Evolutionary conservation across 2,113 vertebrate genomes (phyloP).

Genomic region (Geothlypis trichas): DNA sequence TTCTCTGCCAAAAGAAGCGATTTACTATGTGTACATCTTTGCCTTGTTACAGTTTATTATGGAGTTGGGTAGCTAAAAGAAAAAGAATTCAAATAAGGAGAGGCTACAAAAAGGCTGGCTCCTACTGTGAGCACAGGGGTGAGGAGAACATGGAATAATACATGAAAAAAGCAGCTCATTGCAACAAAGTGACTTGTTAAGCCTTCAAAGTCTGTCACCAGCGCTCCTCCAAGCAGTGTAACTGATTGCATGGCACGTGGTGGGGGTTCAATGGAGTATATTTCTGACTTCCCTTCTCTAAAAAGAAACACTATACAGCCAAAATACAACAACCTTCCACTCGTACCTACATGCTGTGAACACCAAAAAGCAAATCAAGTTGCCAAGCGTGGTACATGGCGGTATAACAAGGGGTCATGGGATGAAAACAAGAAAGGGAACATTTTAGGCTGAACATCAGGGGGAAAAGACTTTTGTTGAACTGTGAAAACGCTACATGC

Average conservation of each 20-base stretch:
- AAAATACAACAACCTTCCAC: constrained; percentile 40
- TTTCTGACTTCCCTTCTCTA: constrained; percentile 31
- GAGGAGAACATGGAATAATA: constrained; percentile 31
- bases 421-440: constrained; percentile 44
- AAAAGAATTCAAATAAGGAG: constrained; percentile 49
- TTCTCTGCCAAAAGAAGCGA: not conserved
- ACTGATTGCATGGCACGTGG: not conserved
- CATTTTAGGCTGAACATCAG: constrained; percentile 22
- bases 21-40: constrained; percentile 7
- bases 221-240: constrained; percentile 31
- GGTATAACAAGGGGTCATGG: constrained; percentile 11
- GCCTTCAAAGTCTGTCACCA: constrained; percentile 30
- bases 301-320: not conserved
- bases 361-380: constrained; percentile 52
- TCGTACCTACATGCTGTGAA: constrained; percentile 25
- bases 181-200: constrained; percentile 28
- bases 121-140: not conserved
- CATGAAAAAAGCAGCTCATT: constrained; percentile 31
- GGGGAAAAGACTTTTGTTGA: not conserved
- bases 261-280: not conserved
- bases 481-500: not conserved
- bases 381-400: not conserved
- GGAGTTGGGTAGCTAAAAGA: constrained; percentile 41
- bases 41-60: constrained; percentile 45
- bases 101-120: constrained; percentile 26